Evolutionary conservation across 35 echinoderm and acorn worm species (phyloP).

Genomic region (Lytechinus pictus): DNA sequence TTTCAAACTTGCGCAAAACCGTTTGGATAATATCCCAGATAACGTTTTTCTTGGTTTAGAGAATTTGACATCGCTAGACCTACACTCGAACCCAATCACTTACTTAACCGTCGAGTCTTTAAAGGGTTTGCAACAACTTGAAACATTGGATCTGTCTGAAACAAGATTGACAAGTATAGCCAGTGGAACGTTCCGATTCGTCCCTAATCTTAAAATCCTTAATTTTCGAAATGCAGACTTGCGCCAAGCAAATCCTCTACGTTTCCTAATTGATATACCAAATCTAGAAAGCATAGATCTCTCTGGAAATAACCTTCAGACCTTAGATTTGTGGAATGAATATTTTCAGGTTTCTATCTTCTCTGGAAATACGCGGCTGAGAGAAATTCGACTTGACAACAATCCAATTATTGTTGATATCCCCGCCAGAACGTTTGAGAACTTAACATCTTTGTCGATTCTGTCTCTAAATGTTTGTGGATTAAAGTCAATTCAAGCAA

Average conservation of each 20-base stretch:
- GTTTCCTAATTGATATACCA: not conserved
- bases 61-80: not conserved
- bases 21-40: conserved; percentile 5
- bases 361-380: not conserved
- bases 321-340: not conserved
- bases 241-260: not conserved
- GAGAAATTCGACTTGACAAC: conserved; percentile 39
- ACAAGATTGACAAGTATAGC: not conserved
- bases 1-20: conserved; percentile 4
- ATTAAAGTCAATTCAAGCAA: not conserved
- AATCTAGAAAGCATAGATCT: not conserved
- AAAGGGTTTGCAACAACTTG: not conserved
- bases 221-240: not conserved
- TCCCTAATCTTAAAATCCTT: not conserved
- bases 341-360: conserved; percentile 37
- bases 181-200: not conserved
- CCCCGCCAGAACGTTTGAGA: not conserved
- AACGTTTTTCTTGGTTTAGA: conserved; percentile 21
- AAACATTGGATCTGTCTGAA: not conserved
- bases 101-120: not conserved
- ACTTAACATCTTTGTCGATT: not conserved
- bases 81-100: conserved; percentile 21
- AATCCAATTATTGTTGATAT: not conserved
- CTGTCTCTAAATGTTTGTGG: conserved; percentile 18
- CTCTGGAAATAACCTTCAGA: not conserved